phyloP scores from a whole-genome alignment of 2,797 vertebrate genomes.

The Oryzias sinensis region DNA sequence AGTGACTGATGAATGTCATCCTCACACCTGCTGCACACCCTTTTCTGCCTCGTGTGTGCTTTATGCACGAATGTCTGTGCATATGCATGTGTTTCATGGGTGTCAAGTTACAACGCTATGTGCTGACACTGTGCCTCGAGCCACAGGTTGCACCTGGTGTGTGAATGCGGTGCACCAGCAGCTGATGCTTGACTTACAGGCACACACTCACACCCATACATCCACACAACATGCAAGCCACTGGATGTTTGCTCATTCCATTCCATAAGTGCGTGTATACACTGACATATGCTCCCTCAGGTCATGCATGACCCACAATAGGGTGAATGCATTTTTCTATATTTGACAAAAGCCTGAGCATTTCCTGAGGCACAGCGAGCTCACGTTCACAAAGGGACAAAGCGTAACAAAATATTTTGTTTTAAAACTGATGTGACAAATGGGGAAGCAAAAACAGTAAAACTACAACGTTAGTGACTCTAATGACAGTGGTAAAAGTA shows the following conservation, averaged over 20 bases:
- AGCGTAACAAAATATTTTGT: too few relatives aligned
- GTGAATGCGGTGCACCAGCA: conserved; percentile 75
- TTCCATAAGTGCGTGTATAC: conserved; percentile 36
- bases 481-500: too few relatives aligned
- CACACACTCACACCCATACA: conserved; percentile 26
- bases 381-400: too few relatives aligned
- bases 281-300: conserved; percentile 37
- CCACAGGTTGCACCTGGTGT: conserved; percentile 78
- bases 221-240: conserved; percentile 31
- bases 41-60: not conserved
- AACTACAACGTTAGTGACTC: too few relatives aligned
- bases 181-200: conserved; percentile 71
- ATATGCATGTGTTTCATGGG: conserved; percentile 30
- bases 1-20: conserved; percentile 47
- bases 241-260: conserved; percentile 57
- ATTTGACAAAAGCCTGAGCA: not conserved
- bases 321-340: conserved; percentile 1
- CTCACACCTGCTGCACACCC: conserved; percentile 20
- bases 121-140: conserved; percentile 73
- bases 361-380: too few relatives aligned
- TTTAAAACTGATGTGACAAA: too few relatives aligned
- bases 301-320: conserved; percentile 19
- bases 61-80: conserved; percentile 25
- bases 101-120: conserved; percentile 73
- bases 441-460: too few relatives aligned